phyloP scores from a whole-genome alignment of 1,140 invertebrate species.

The Drosophila punjabiensis region DNA sequence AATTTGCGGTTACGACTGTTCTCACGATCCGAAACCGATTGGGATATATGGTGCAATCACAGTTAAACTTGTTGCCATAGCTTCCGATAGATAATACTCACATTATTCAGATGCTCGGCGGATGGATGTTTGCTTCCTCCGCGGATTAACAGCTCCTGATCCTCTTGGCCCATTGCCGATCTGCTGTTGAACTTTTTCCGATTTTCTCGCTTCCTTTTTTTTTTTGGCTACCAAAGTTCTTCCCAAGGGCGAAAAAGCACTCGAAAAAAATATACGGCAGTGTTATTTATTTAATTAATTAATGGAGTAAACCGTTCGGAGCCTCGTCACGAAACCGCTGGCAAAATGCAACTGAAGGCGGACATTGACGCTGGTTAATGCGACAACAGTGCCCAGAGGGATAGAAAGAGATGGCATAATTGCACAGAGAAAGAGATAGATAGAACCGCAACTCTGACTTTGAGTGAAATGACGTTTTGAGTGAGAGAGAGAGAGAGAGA shows the following conservation, averaged over 20 bases:
- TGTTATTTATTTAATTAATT: slow-evolving; percentile 14
- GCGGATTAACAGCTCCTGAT: slow-evolving; percentile 77
- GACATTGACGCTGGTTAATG: slow-evolving; percentile 44
- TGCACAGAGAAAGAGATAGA: background rate
- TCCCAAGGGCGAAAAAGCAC: slow-evolving; percentile 5
- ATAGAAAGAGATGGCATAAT: slow-evolving; percentile 19
- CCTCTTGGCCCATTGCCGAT: slow-evolving; percentile 76
- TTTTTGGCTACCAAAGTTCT: background rate
- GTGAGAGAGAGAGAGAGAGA: slow-evolving; percentile 1
- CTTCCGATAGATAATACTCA: slow-evolving; percentile 45
- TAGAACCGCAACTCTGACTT: slow-evolving; percentile 14
- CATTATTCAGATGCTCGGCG: slow-evolving; percentile 74
- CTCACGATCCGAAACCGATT: slow-evolving; percentile 56
- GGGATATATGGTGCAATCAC: slow-evolving; percentile 21
- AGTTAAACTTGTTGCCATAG: background rate
- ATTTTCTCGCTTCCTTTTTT: background rate
- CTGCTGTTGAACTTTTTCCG: background rate
- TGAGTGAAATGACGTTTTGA: slow-evolving; percentile 38
- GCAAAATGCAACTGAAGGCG: slow-evolving; percentile 76
- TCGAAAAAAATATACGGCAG: slow-evolving; percentile 21
- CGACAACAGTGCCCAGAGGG: slow-evolving; percentile 23
- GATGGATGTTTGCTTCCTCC: slow-evolving; percentile 76
- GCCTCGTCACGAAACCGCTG: slow-evolving; percentile 75
- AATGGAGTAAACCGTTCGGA: slow-evolving; percentile 15
- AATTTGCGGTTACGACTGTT: slow-evolving; percentile 47